These are phyloP conservation scores for Albula glossodonta DNA, from an alignment of 2,113 vertebrate species.

Conservation along the genomic window DNA sequence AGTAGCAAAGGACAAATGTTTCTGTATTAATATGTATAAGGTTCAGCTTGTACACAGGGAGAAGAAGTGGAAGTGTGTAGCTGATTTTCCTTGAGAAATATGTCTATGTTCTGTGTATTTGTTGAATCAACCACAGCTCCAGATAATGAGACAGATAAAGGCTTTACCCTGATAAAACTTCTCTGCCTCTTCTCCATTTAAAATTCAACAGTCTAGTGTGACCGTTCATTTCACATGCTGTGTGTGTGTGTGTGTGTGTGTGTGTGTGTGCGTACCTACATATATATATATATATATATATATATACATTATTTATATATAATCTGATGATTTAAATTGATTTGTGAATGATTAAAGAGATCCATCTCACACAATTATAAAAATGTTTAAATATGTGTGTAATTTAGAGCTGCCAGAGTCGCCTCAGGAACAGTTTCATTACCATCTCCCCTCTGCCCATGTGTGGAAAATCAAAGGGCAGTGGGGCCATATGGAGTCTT, in stretches of 20 bases:
- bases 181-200: neutral
- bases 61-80: neutral
- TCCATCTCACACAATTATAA: too few relatives aligned
- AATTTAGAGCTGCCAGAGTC: neutral
- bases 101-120: neutral
- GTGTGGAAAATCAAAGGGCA: neutral
- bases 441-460: neutral
- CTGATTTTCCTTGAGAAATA: neutral
- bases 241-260: neutral
- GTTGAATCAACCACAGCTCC: neutral
- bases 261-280: too few relatives aligned
- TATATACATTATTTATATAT: too few relatives aligned
- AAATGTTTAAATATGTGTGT: too few relatives aligned
- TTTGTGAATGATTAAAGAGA: too few relatives aligned
- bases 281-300: too few relatives aligned
- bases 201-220: neutral
- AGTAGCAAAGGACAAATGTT: slow-evolving; percentile 7
- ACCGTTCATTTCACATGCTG: neutral
- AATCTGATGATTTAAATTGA: too few relatives aligned
- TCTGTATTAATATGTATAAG: slow-evolving; percentile 25
- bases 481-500: neutral
- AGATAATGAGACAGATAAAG: neutral
- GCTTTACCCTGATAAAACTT: neutral
- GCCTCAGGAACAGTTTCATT: neutral
- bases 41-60: neutral